These are phyloP conservation scores for Vulpes ferrilata DNA, from an alignment of 2,113 vertebrate genomes.

Conservation along the genomic window DNA sequence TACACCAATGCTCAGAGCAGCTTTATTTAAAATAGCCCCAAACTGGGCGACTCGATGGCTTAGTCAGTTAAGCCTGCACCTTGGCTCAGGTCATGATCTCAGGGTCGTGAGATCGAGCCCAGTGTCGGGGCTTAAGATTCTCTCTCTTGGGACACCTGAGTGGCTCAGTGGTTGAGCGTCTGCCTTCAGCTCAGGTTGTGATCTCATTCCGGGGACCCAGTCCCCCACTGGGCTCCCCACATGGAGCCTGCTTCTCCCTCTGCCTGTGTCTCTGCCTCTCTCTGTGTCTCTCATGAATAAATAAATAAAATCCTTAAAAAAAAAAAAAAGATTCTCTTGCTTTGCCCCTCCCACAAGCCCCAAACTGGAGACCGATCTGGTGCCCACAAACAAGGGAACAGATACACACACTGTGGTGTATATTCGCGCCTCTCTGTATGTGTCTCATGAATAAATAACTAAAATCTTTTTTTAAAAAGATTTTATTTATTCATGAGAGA, in stretches of 20 bases:
- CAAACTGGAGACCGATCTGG: neutral
- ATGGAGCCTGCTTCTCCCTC: too few species aligned
- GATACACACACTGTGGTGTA: neutral
- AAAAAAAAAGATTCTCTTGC: too few species aligned
- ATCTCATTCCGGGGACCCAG: too few species aligned
- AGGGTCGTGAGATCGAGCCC: neutral
- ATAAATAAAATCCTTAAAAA: too few species aligned
- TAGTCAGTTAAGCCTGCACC: neutral
- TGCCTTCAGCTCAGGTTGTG: too few species aligned
- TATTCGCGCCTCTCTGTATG: neutral
- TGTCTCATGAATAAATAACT: too few species aligned
- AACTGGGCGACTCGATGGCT: neutral
- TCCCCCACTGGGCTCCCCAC: too few species aligned
- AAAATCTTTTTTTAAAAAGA: too few species aligned
- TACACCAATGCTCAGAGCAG: neutral
- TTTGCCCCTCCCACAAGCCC: neutral
- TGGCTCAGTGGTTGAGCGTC: too few species aligned
- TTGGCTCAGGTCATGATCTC: neutral
- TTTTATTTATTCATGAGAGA: too few species aligned
- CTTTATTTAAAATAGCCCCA: neutral
- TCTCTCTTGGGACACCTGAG: neutral
- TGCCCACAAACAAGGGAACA: neutral
- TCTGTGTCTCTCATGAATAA: too few species aligned
- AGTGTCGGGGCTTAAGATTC: neutral
- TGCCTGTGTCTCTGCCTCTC: too few species aligned